Evolutionary conservation across 2,113 vertebrate genomes (phyloP), one percentile per base, ranked within the genome.

Genomic region (Orcinus orca): DNA sequence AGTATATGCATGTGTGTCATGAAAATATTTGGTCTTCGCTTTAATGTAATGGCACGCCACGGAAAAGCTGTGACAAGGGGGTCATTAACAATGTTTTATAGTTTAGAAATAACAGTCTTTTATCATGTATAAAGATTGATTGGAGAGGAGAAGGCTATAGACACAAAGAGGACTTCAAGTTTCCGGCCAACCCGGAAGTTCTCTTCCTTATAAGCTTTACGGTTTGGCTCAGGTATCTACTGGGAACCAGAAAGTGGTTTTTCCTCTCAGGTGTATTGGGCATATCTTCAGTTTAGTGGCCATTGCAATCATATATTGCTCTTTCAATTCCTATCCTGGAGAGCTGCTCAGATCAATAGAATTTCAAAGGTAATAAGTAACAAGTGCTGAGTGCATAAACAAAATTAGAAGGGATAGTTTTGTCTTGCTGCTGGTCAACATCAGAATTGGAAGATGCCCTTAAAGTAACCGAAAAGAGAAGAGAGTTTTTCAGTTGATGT

Each of bases 191-290:
- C 47, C 44, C 25, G 0, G 25, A 73, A 31, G n/a, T 77, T 70
- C 14, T 71, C 18, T 50, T 29, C 17, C 13, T 91, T 63, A n/a
- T 0, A 4, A 0, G 25, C 3, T 68, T 70, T 25, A 13, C 15
- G 6, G 0, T 26, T 65, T 50, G 36, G 20, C n/a, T 79, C 21
- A 13, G 2, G 2, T 18, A 0, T 77, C 47, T 41, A 2, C 25
- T 0, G 44, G 65, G 15, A 15, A 68, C 29, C 4, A 1, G 4
- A 3, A 67, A 14, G 23, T 21, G 2, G 18, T 2, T 15, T 29
- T 33, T 15, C n/a, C 17, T 85, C 13, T 60, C 8, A 0, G 11
- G 41, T 47, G 21, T 6, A 3, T 0, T 0, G 6, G n/a, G 20
- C 20, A 9, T 9, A 12, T 14, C 36, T 47, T 63, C 14, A 25